Percentiles rank a stretch among this genome's conserved stretches.
Conservation (phyloP, 2,888 invertebrate species). For the Eristalis pertinax region DNA sequence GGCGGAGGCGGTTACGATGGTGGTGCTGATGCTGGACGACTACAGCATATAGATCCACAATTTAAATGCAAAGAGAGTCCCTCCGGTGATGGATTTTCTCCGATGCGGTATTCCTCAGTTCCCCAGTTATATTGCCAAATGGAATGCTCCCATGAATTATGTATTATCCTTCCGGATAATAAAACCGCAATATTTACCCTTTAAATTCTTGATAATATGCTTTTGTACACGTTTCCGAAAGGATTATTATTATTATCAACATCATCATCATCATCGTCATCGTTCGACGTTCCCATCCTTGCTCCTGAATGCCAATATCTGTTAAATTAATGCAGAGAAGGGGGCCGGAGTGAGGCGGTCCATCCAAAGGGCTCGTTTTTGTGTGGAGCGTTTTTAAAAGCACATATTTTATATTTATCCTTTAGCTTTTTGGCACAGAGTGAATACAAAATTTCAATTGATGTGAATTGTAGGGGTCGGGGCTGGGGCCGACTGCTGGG, state of each 20-base stretch:
- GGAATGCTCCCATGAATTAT: conserved; percentile 71
- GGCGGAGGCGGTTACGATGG: neutral
- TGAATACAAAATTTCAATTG: conserved; percentile 71
- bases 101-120: conserved; percentile 63
- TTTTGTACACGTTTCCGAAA: conserved; percentile 69
- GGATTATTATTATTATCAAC: conserved; percentile 71
- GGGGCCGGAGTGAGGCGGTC: conserved; percentile 34
- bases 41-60: conserved; percentile 47
- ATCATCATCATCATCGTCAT: conserved; percentile 40
- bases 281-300: conserved; percentile 47
- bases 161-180: conserved; percentile 71
- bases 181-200: conserved; percentile 73
- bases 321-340: conserved; percentile 63
- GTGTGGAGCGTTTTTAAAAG: conserved; percentile 3
- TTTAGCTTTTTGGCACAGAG: conserved; percentile 68
- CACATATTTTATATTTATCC: conserved; percentile 46
- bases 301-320: conserved; percentile 69
- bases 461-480: too few species aligned
- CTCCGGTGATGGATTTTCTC: conserved; percentile 55
- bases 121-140: conserved; percentile 69
- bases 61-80: conserved; percentile 67
- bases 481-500: neutral
- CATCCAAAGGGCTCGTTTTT: conserved; percentile 53
- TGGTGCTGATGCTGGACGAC: neutral
- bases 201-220: conserved; percentile 73